Conservation (phyloP, 2,113 vertebrate genomes). For the Conger conger region DNA sequence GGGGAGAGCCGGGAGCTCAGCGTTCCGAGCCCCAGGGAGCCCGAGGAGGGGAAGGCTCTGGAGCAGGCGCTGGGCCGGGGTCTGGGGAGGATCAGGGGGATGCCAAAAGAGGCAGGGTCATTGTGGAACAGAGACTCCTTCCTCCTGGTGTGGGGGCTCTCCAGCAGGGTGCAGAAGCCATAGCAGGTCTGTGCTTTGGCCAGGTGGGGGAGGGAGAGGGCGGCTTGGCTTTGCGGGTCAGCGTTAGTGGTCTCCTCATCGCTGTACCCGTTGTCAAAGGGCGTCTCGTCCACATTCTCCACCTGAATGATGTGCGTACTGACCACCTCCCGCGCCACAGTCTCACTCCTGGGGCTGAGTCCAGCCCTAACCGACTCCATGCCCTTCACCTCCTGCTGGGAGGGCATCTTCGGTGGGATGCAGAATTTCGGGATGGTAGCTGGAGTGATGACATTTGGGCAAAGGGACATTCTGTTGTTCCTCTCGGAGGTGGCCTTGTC, state of each 20-base stretch:
- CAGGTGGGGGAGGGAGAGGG: slow-evolving; percentile 82
- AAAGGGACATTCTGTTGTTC: slow-evolving; percentile 59
- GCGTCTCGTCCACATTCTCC: slow-evolving; percentile 78
- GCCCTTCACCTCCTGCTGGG: slow-evolving; percentile 47
- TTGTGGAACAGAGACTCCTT: slow-evolving; percentile 89
- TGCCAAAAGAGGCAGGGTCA: slow-evolving; percentile 54
- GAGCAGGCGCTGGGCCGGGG: slow-evolving; percentile 69
- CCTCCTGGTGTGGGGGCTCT: slow-evolving; percentile 84
- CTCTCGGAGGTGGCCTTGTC: slow-evolving; percentile 59
- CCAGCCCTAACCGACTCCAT: slow-evolving; percentile 30
- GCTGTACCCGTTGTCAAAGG: slow-evolving; percentile 56
- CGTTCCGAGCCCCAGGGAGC: slow-evolving; percentile 62
- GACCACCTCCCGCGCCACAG: slow-evolving; percentile 36
- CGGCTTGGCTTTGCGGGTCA: slow-evolving; percentile 84
- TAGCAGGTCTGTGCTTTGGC: slow-evolving; percentile 80
- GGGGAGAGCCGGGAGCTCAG: slow-evolving; percentile 62
- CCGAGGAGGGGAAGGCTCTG: slow-evolving; percentile 40
- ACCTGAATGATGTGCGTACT: slow-evolving; percentile 80
- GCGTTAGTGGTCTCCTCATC: slow-evolving; percentile 80
- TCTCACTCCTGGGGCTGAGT: slow-evolving; percentile 50
- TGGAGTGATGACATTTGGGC: slow-evolving; percentile 75
- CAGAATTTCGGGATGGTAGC: slow-evolving; percentile 77
- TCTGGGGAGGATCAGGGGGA: slow-evolving; percentile 65
- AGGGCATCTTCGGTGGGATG: slow-evolving; percentile 70
- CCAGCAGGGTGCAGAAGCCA: slow-evolving; percentile 83